Percentiles rank a stretch among this genome's conserved stretches.
These are phyloP conservation scores for Clistopyga incitator DNA, from an alignment of 2,888 invertebrate species.

Conservation along the genomic window DNA sequence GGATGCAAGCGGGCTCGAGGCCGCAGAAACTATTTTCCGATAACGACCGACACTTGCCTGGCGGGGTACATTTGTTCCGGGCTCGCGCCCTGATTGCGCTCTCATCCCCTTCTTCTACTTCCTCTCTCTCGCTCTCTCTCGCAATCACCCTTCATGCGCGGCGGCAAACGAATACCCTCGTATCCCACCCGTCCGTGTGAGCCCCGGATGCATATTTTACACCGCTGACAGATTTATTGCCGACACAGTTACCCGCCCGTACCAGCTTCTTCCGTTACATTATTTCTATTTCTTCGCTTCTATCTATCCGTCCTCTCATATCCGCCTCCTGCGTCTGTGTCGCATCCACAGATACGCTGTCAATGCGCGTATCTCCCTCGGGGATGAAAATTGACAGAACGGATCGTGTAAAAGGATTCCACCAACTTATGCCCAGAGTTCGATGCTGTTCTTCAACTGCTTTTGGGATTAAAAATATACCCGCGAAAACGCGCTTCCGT, in stretches of 20 bases:
- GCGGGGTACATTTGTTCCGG: constrained; percentile 79
- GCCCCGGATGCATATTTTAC: constrained; percentile 80
- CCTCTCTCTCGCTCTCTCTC: constrained; percentile 68
- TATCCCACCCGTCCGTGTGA: constrained; percentile 51
- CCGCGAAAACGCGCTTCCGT: background rate
- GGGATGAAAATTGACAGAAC: background rate
- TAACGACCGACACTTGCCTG: constrained; percentile 78
- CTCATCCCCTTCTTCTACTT: constrained; percentile 69
- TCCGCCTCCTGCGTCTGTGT: constrained; percentile 29
- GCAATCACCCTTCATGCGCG: constrained; percentile 49
- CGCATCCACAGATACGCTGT: constrained; percentile 37
- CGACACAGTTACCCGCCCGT: constrained; percentile 75
- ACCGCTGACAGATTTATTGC: constrained; percentile 80
- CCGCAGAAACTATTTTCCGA: constrained; percentile 81
- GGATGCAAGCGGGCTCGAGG: constrained; percentile 68
- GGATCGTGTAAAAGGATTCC: constrained; percentile 47
- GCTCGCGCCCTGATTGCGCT: constrained; percentile 79
- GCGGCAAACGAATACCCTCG: constrained; percentile 42
- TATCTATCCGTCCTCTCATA: constrained; percentile 62
- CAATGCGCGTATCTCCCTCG: constrained; percentile 45
- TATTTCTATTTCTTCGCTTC: constrained; percentile 70
- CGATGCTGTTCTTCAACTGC: background rate
- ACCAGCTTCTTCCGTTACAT: constrained; percentile 75
- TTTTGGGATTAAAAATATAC: background rate
- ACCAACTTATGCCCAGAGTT: background rate